Percentiles rank a stretch among this genome's conserved stretches.
Conservation (phyloP, 2,797 vertebrate genomes). For the Karalla daura region DNA sequence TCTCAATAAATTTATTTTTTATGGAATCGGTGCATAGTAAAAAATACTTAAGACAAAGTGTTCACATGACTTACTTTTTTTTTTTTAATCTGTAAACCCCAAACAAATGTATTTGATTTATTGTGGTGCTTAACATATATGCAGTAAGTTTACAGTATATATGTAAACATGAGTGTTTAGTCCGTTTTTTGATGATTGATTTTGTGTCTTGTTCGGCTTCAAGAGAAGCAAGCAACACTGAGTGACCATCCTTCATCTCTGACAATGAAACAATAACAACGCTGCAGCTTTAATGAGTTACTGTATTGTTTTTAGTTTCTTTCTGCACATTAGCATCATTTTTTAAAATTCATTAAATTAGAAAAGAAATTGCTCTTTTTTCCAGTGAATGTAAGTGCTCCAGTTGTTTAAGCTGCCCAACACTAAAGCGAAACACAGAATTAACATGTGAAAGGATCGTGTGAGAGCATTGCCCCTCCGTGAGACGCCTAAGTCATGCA, state of each 20-base stretch:
- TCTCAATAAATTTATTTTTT: background rate
- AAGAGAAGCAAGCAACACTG: too few species aligned
- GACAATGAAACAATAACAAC: background rate
- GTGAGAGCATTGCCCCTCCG: conserved; percentile 12
- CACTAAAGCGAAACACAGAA: conserved; percentile 28
- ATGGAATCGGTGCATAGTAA: background rate
- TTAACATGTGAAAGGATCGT: conserved; percentile 55
- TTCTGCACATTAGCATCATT: background rate
- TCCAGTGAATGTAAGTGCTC: background rate
- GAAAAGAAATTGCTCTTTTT: too few species aligned
- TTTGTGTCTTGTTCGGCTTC: background rate
- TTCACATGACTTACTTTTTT: background rate
- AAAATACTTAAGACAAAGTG: background rate
- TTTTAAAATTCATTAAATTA: background rate
- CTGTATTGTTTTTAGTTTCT: conserved; percentile 1
- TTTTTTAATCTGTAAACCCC: background rate
- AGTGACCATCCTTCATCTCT: background rate
- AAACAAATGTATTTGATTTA: background rate
- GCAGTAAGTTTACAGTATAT: background rate
- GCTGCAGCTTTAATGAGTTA: background rate
- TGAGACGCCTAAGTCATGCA: conserved; percentile 38
- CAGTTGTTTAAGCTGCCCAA: conserved; percentile 21
- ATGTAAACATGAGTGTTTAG: background rate
- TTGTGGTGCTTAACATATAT: background rate
- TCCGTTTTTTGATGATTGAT: background rate